Percentiles rank a stretch among this genome's conserved stretches.
phyloP scores from a whole-genome alignment of 2,888 invertebrate species.

The Limulus polyphemus region DNA sequence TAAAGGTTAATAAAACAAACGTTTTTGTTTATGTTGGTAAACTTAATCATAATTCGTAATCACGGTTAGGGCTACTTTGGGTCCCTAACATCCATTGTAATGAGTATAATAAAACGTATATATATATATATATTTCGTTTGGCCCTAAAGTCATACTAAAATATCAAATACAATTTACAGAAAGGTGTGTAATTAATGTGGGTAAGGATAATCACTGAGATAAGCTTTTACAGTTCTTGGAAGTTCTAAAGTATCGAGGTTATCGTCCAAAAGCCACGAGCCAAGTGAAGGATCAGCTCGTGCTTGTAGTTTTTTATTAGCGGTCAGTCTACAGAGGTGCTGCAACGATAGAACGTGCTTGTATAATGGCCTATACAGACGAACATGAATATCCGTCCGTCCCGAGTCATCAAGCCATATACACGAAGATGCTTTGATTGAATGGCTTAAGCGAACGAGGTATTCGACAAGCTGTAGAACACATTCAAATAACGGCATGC shows the following conservation, averaged over 20 bases:
- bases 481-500: slow-evolving; percentile 56
- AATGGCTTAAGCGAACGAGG: slow-evolving; percentile 43
- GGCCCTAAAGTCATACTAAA: too few relatives aligned
- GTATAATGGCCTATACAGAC: slow-evolving; percentile 51
- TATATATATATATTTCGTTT: too few relatives aligned
- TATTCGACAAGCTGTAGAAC: slow-evolving; percentile 62
- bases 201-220: slow-evolving; percentile 60
- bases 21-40: too few relatives aligned
- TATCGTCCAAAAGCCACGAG: slow-evolving; percentile 35
- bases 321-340: slow-evolving; percentile 55
- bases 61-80: too few relatives aligned
- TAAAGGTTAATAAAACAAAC: too few relatives aligned
- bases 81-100: too few relatives aligned
- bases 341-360: slow-evolving; percentile 50
- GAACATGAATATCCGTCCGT: slow-evolving; percentile 58
- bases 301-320: slow-evolving; percentile 39
- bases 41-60: too few relatives aligned
- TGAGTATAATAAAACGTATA: too few relatives aligned
- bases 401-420: slow-evolving; percentile 69
- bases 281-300: too few relatives aligned
- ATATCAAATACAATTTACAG: too few relatives aligned
- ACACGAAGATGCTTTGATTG: slow-evolving; percentile 36
- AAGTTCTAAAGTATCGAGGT: slow-evolving; percentile 41
- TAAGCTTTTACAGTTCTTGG: slow-evolving; percentile 54
- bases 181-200: too few relatives aligned